These are phyloP conservation scores for Polylopha cassiicola DNA, from an alignment of 2,888 invertebrate genomes.

Conservation along the genomic window DNA sequence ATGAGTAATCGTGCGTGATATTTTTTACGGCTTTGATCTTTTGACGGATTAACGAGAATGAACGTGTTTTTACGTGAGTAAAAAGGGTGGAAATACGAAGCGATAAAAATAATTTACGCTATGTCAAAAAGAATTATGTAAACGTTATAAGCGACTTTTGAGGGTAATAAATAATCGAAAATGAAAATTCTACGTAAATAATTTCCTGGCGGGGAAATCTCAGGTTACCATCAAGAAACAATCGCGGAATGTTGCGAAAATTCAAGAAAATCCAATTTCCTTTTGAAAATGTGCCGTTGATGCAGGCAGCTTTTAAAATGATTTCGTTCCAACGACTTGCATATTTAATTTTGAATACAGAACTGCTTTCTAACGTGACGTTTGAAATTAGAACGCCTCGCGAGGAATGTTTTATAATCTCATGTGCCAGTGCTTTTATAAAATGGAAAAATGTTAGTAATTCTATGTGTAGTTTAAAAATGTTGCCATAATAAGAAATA, in stretches of 20 bases:
- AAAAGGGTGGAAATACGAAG: no score
- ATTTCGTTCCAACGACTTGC: slow-evolving; percentile 2
- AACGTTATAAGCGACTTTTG: slow-evolving; percentile 1
- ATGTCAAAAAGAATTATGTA: slow-evolving; percentile 13
- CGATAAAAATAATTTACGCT: no score
- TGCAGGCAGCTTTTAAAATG: slow-evolving; percentile 19
- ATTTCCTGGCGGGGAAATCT: slow-evolving; percentile 16
- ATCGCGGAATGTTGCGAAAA: slow-evolving; percentile 21
- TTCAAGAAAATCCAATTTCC: slow-evolving; percentile 22
- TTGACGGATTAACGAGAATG: not conserved
- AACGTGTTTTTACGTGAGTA: no score
- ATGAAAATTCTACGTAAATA: slow-evolving; percentile 17
- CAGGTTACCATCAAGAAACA: slow-evolving; percentile 18
- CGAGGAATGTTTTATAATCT: no score
- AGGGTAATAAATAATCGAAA: slow-evolving; percentile 7
- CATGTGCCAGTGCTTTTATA: no score
- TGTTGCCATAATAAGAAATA: no score
- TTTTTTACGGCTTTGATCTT: slow-evolving; percentile 13
- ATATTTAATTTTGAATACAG: slow-evolving; percentile 7
- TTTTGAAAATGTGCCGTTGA: slow-evolving; percentile 18
- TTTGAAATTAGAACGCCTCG: slow-evolving; percentile 11
- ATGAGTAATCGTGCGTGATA: slow-evolving; percentile 12
- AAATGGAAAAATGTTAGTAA: no score
- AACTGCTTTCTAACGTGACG: slow-evolving; percentile 7
- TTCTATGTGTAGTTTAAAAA: no score